Conservation (phyloP, 2,113 vertebrate species). For the Ursus arctos region DNA sequence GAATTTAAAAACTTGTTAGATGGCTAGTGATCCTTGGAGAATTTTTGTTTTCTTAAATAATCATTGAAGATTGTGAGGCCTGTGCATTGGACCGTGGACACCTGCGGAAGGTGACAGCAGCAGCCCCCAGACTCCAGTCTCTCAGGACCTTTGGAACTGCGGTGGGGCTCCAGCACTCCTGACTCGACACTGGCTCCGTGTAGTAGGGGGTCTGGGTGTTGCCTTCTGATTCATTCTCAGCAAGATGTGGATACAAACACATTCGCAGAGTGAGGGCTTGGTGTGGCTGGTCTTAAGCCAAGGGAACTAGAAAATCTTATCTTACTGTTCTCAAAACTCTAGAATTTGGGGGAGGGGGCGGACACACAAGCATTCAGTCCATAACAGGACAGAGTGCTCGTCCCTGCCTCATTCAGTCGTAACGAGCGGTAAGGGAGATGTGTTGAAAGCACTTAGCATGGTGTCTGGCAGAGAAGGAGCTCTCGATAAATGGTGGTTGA, state of each 20-base stretch:
- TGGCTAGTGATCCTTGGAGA: conserved; percentile 24
- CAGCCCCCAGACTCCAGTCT: not conserved
- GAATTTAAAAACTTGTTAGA: not conserved
- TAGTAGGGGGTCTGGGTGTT: not conserved
- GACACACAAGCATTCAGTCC: not conserved
- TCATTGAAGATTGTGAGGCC: not conserved
- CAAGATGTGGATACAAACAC: not conserved
- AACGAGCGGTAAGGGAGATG: not conserved
- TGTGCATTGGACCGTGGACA: not conserved
- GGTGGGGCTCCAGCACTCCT: not conserved
- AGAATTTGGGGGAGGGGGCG: not conserved
- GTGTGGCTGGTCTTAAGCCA: not conserved
- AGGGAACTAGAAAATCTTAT: not conserved
- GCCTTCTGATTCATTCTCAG: not conserved
- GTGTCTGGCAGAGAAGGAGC: not conserved
- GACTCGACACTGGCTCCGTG: not conserved
- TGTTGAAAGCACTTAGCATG: not conserved
- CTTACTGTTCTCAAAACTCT: not conserved
- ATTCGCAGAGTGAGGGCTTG: not conserved
- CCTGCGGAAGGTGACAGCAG: not conserved
- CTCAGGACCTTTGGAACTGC: not conserved
- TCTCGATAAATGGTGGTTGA: not conserved
- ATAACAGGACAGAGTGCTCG: not conserved
- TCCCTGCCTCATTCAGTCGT: not conserved
- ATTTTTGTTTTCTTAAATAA: conserved; percentile 33